Base-by-base conservation (phyloP, 92 coral and sea anemone species). In the Palythoa grandis region DNA sequence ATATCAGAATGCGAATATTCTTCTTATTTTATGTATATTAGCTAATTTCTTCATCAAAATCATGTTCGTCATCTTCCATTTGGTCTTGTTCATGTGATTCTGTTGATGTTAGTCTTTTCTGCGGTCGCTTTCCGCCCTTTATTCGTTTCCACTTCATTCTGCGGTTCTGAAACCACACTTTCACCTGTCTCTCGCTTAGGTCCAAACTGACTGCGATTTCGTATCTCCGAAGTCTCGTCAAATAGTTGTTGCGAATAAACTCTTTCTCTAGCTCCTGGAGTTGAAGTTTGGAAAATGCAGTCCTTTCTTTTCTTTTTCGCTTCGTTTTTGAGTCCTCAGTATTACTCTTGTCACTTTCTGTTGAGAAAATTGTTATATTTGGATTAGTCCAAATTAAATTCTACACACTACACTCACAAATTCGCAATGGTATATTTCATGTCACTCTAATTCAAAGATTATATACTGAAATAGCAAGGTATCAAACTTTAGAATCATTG, bases 131-230 rank as follows among this genome's bases (percentile, higher is more conserved):
- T 11, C 95, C 98, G 37, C 93, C 93, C 50, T 94, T 94, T 4
- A 92, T 92, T 23, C 98, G 90, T 70, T 94, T 94, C 98, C 98
- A 94, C 87, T 94, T 94, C 98, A 94, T 94, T 63, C 98, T 89
- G 61, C 98, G 91, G 86, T 94, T 94, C 85, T 94, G 98, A 86
- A 94, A 94, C 98, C 98, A 94, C 25, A 94, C 98, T 80, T 94
- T 93, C 24, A 94, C 94, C 61, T 94, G 98, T 74, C 98, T 74
- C 82, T 94, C 98, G 7, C 95, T 92, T 74, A 94, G 88, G 86
- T 94, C 98, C 78, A 94, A 85, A 74, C 93, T 89, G 63, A 94
- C 95, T 4, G 98, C 98, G 37, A 94, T 92, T 86, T 94, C 98
- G 87, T 94, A 94, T 29, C 98, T 88, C 65, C 98, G 94, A 63